Evolutionary conservation across 2,888 invertebrate genomes (phyloP), one percentile per base, ranked within the genome.

Genomic region (Volucella zonaria): DNA sequence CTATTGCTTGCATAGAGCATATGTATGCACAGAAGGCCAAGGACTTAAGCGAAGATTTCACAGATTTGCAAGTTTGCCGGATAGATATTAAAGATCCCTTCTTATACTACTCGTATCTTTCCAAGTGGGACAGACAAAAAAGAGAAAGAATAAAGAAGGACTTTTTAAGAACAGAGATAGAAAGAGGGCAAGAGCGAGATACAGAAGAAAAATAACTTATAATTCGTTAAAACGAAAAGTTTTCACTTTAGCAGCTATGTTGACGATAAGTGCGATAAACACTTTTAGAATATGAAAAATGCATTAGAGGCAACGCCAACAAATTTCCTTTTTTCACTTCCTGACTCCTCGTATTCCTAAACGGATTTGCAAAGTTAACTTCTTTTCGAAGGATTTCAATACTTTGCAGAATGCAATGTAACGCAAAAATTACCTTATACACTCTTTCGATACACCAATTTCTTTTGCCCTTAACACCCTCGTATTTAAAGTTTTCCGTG

Each of bases 261-360:
- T 52, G 78, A 61, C 79, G 79, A 83, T 83, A 83, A 83, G 83
- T 83, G 83, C 70, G 79, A 83, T 83, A 83, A 83, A 79, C 79
- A 83, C 75, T 71, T 61, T 79, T 71, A 71, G 83, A 79, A 83
- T 83, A 83, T 83, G 83, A 83, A 83, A 83, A 83, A 83, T 83
- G 83, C 83, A 83, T 83, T 75, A 83, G 79, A 68, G 64, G 43
- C 42, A n/a, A 40, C 49, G 40, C 59, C 40, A 49, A 51, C 40
- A 59, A 64, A 49, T 73, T 45, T 43, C 58, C 38, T 51, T 45
- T 23, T 4, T 54, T 45, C 12, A 18, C 31, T 31, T 31, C 62
- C 58, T 42, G 52, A 62, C 54, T 82, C 68, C 18, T 68, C 62
- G 73, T 78, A 68, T 68, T 73, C 52, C 68, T 64, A 74, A 78